Evolutionary conservation across 2,888 invertebrate genomes (phyloP).

Genomic region (Beris morrisii): DNA sequence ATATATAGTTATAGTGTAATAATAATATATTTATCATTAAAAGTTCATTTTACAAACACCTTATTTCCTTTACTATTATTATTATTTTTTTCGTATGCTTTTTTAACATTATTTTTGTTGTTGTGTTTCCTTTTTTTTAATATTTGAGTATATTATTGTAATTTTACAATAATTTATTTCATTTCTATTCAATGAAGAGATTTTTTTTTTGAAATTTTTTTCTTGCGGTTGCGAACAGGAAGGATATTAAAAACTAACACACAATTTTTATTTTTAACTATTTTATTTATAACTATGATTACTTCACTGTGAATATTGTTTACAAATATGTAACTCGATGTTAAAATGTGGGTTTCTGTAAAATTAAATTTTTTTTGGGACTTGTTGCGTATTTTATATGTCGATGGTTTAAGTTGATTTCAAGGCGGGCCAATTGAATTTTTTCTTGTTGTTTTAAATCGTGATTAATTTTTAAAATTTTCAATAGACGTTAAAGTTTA

Average conservation of each 20-base stretch:
- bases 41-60: conserved; percentile 29
- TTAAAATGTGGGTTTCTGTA: conserved; percentile 15
- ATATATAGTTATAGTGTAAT: conserved; percentile 23
- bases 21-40: conserved; percentile 30
- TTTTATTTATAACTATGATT: conserved; percentile 27
- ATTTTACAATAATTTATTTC: conserved; percentile 26
- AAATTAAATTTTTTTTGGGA: neutral
- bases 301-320: conserved; percentile 17
- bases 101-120: conserved; percentile 12
- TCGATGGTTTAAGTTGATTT: too few relatives aligned
- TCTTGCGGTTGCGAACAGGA: neutral
- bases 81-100: conserved; percentile 26
- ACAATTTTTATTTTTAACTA: conserved; percentile 7
- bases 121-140: conserved; percentile 3
- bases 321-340: conserved; percentile 29
- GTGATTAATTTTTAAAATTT: too few relatives aligned
- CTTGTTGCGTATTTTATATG: too few relatives aligned
- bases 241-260: too few relatives aligned
- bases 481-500: too few relatives aligned
- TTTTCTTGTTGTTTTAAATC: too few relatives aligned
- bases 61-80: conserved; percentile 26
- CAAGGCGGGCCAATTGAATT: too few relatives aligned
- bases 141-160: conserved; percentile 30
- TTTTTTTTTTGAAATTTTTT: conserved; percentile 8
- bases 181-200: conserved; percentile 1